Evolutionary conservation across 2,888 invertebrate genomes (phyloP), one percentile per base, ranked within the genome.

Genomic region (Andricus quercusramuli): DNA sequence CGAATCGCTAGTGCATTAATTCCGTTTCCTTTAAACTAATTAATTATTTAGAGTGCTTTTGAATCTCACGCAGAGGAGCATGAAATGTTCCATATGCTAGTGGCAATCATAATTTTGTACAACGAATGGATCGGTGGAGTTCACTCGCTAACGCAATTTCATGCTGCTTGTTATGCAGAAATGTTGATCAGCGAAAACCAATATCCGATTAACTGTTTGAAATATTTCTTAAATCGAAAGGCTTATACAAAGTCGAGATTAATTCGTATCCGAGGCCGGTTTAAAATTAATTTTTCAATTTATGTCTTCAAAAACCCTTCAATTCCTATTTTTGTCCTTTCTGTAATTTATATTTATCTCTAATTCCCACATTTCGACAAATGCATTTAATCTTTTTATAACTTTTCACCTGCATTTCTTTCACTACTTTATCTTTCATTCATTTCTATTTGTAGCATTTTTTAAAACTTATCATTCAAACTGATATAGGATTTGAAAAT

Each of bases 71-170:
- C 74, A 32, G 51, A 56, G 51, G 17, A 32, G 74, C 74, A 74
- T 74, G 74, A 74, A 74, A 74, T 74, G 32, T 51, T 32, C 74
- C 74, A 74, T 74, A 74, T 74, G 74, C 74, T 51, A 74, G 74
- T 74, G 74, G 74, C 74, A 74, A 56, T 74, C 74, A 74, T 56
- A 74, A 74, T 74, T 74, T 74, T 74, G n/a, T 56, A 56, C 74
- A 74, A 56, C 74, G 74, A 74, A 74, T 74, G 74, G 74, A 74
- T 56, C 56, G 56, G 51, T n/a, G 29, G 51, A 74, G 56, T 74
- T 47, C 74, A 74, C 56, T 51, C 74, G 74, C 51, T 74, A 74
- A 74, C 56, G 74, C 51, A 74, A 74, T 74, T 74, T 56, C 51
- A 74, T 32, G 56, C 74, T n/a, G n/a, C 74, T 74, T 74, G 32